A percentile compares a stretch with the other conserved stretches of the same genome.
Conservation (phyloP, 2,888 invertebrate genomes). For the Macroteleia sp. region DNA sequence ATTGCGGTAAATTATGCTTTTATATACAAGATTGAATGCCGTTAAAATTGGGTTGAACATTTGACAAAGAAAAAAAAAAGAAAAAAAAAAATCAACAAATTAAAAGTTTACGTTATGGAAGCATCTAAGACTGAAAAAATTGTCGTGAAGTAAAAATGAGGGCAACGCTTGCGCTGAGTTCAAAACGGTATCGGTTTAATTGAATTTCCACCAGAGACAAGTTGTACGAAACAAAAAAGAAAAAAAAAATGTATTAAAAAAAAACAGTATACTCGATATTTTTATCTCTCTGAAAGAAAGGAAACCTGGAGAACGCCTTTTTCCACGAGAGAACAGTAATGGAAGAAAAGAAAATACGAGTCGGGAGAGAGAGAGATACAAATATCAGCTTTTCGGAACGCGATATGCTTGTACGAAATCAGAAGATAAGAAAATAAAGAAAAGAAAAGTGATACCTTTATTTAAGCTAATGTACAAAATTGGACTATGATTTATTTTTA, state of each 20-base stretch:
- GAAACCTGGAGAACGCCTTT: not conserved
- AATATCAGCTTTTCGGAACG: conserved; percentile 63
- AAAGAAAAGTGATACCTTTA: conserved; percentile 45
- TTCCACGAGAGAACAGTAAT: not conserved
- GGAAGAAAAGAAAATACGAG: not conserved
- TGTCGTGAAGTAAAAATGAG: conserved; percentile 24
- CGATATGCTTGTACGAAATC: conserved; percentile 4
- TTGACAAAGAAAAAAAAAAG: conserved; percentile 11
- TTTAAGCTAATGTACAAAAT: conserved; percentile 62
- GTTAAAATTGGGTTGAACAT: conserved; percentile 19
- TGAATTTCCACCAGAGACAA: conserved; percentile 32
- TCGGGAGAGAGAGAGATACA: conserved; percentile 57
- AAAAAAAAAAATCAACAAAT: too few relatives aligned
- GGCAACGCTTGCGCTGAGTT: conserved; percentile 51
- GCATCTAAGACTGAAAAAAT: conserved; percentile 20
- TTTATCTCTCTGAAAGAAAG: conserved; percentile 32
- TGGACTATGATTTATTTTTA: conserved; percentile 64
- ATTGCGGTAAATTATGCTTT: conserved; percentile 41
- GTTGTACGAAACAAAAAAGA: conserved; percentile 33
- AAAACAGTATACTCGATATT: conserved; percentile 17
- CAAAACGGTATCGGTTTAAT: conserved; percentile 56
- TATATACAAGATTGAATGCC: conserved; percentile 49
- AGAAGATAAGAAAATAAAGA: conserved; percentile 12
- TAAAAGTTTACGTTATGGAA: conserved; percentile 23
- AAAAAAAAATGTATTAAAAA: too few relatives aligned